phyloP scores from a whole-genome alignment of 2,797 vertebrate genomes.

The Lacerta viridis region DNA sequence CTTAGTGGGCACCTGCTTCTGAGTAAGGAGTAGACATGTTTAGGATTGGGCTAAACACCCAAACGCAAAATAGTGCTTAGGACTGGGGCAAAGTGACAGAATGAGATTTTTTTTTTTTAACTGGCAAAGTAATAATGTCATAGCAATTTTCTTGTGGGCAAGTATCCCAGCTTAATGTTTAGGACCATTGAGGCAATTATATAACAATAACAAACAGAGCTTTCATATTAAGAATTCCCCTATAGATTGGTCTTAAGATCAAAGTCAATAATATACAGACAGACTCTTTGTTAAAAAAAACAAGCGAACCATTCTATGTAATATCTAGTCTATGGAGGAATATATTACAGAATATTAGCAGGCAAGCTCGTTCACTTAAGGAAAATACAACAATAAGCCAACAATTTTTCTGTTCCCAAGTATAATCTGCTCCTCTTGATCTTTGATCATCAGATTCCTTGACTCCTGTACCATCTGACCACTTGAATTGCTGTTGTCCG shows the following conservation, averaged over 20 bases:
- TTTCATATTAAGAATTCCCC: neutral
- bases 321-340: neutral
- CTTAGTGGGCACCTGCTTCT: neutral
- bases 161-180: neutral
- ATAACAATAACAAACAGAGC: neutral
- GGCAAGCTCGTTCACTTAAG: neutral
- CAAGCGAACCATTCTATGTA: neutral
- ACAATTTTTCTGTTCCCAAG: neutral
- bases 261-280: neutral
- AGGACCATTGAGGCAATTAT: neutral
- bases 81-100: neutral
- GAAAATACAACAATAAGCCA: neutral
- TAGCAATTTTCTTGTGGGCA: neutral
- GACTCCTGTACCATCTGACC: no score
- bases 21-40: neutral
- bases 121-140: neutral
- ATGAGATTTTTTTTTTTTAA: neutral
- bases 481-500: no score
- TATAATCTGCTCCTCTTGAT: no score
- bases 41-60: neutral
- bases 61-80: no score
- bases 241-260: neutral
- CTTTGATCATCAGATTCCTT: no score
- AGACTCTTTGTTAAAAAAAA: neutral
- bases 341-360: neutral